Percentiles rank a stretch among this genome's conserved stretches.
These are phyloP conservation scores for Tringa solitaria DNA, from an alignment of 2,113 vertebrate species.

Conservation along the genomic window DNA sequence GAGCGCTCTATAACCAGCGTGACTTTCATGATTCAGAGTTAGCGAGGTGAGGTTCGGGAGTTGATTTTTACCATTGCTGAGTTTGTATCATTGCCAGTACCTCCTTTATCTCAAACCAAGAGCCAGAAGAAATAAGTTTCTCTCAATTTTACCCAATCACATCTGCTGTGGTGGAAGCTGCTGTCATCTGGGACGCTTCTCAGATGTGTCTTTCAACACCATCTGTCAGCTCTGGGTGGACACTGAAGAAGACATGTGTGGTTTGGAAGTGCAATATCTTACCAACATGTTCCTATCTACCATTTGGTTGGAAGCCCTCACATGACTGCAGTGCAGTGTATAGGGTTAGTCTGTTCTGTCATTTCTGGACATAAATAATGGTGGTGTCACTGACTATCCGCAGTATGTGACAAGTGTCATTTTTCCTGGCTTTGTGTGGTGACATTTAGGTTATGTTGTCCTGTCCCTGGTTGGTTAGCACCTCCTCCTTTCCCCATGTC, in stretches of 20 bases:
- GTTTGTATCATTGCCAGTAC: not conserved
- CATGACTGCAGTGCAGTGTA: not conserved
- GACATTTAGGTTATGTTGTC: not conserved
- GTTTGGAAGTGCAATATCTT: not conserved
- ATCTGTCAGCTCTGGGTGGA: not conserved
- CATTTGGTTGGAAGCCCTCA: not conserved
- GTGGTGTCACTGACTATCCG: not conserved
- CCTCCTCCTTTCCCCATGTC: not conserved
- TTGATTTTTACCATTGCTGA: not conserved
- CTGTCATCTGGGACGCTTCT: not conserved
- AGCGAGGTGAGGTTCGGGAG: not conserved
- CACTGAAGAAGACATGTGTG: not conserved
- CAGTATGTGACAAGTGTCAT: accelerated
- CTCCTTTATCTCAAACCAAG: not conserved
- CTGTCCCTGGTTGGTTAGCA: not conserved
- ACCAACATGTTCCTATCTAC: not conserved
- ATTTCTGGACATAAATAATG: not conserved
- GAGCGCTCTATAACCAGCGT: not conserved
- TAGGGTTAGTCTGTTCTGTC: accelerated
- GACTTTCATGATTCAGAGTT: not conserved
- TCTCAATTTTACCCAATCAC: not conserved
- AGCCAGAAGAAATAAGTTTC: not conserved
- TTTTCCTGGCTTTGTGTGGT: not conserved
- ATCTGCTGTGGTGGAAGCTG: accelerated
- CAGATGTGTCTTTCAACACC: not conserved